A percentile compares a stretch with the other conserved stretches of the same genome.
Evolutionary conservation across 2,888 invertebrate genomes (phyloP).

Genomic region (Autographa pulchrina): DNA sequence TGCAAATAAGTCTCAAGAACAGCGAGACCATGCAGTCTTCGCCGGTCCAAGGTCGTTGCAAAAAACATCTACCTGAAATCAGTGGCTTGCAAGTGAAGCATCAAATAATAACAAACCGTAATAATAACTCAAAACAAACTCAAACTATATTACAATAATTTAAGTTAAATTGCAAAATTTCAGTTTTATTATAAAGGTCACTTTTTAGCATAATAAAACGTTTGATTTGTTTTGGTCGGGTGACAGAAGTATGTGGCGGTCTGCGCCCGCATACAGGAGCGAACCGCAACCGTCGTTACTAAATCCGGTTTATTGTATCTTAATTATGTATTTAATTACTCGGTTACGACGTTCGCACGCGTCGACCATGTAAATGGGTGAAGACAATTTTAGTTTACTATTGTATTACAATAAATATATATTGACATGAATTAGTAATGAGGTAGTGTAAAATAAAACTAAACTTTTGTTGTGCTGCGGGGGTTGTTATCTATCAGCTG

Average conservation of each 20-base stretch:
- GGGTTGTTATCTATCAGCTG: conserved; percentile 69
- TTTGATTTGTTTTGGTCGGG: conserved; percentile 57
- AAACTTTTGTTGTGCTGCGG: conserved; percentile 68
- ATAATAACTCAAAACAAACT: conserved; percentile 45
- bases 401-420: not conserved
- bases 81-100: conserved; percentile 59
- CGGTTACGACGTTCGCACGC: conserved; percentile 34
- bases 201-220: conserved; percentile 62
- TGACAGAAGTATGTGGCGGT: conserved; percentile 32
- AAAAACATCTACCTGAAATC: conserved; percentile 71
- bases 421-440: conserved; percentile 8
- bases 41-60: conserved; percentile 65
- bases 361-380: conserved; percentile 29
- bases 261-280: conserved; percentile 36
- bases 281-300: conserved; percentile 25
- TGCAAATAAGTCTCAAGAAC: conserved; percentile 62
- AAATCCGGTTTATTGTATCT: conserved; percentile 55
- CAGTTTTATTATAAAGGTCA: conserved; percentile 64
- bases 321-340: conserved; percentile 47
- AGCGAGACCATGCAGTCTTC: conserved; percentile 63
- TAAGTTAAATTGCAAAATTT: conserved; percentile 46
- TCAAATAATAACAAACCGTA: conserved; percentile 9
- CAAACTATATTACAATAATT: conserved; percentile 57
- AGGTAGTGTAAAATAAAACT: conserved; percentile 27
- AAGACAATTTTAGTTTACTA: conserved; percentile 16